Evolutionary conservation across 1,140 invertebrate species (phyloP).

Genomic region (Ganaspis sp.): DNA sequence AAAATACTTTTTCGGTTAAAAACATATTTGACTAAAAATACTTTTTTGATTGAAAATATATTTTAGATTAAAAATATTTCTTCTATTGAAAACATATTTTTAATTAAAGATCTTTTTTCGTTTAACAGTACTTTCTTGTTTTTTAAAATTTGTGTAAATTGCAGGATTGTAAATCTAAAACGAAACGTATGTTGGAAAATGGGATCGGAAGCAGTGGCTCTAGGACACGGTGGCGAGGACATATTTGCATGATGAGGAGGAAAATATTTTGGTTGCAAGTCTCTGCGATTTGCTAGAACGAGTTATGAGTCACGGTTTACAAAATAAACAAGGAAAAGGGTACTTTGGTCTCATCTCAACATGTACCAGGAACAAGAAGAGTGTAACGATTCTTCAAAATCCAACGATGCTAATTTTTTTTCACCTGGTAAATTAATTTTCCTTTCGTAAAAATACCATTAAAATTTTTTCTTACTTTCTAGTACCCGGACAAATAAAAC

Average conservation of each 20-base stretch:
- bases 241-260: slow-evolving; percentile 84
- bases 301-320: slow-evolving; percentile 98
- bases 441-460: no score
- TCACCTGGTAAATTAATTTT: slow-evolving; percentile 84
- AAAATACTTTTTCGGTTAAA: no score
- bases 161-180: slow-evolving; percentile 93
- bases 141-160: slow-evolving; percentile 34
- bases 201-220: slow-evolving; percentile 93
- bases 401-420: slow-evolving; percentile 88
- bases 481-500: no score
- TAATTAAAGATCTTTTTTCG: no score
- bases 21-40: no score
- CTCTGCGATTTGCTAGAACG: slow-evolving; percentile 98
- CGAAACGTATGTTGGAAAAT: slow-evolving; percentile 98
- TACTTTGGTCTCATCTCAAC: slow-evolving; percentile 94
- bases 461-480: no score
- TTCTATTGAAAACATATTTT: no score
- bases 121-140: no score
- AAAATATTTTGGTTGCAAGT: slow-evolving; percentile 97
- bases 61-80: no score
- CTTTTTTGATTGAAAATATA: no score
- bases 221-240: slow-evolving; percentile 85
- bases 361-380: slow-evolving; percentile 94
- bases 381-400: slow-evolving; percentile 83
- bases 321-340: slow-evolving; percentile 97